phyloP scores from a whole-genome alignment of 2,888 invertebrate species.

The Macropis europaea region DNA sequence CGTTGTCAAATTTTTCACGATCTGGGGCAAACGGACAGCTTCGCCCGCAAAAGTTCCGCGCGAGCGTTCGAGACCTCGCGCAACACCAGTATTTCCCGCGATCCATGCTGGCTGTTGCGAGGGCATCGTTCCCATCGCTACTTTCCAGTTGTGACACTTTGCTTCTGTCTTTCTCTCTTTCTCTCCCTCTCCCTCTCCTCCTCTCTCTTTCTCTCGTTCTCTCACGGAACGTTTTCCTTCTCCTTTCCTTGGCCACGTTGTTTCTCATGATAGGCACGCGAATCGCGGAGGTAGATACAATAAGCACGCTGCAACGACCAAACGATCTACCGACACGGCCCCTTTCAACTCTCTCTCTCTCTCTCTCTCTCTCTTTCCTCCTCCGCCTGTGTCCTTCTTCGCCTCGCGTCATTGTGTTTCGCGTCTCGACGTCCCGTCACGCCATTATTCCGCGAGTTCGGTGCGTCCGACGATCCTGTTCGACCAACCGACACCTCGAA shows the following conservation, averaged over 20 bases:
- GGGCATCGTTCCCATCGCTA: conserved; percentile 19
- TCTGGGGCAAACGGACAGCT: too few relatives aligned
- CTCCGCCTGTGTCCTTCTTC: conserved; percentile 1
- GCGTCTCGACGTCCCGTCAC: conserved; percentile 17
- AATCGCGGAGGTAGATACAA: conserved; percentile 29
- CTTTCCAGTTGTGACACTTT: conserved; percentile 35
- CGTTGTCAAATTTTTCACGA: too few relatives aligned
- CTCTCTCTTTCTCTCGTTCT: conserved; percentile 2
- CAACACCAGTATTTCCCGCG: conserved; percentile 19
- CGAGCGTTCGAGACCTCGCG: too few relatives aligned
- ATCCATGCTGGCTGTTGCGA: conserved; percentile 9
- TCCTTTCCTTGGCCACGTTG: background rate
- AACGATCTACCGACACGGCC: conserved; percentile 35
- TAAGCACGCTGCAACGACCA: conserved; percentile 5
- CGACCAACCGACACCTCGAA: background rate
- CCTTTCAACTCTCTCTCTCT: conserved; percentile 16
- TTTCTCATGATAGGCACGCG: conserved; percentile 4
- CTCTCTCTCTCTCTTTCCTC: background rate
- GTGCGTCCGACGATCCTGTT: background rate
- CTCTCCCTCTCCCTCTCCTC: background rate
- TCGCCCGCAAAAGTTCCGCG: too few relatives aligned
- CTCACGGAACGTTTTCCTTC: conserved; percentile 18
- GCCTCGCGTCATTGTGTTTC: conserved; percentile 19
- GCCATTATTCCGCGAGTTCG: conserved; percentile 9
- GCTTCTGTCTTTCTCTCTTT: conserved; percentile 12